phyloP scores from a whole-genome alignment of 2,113 vertebrate genomes.

The Bufo gargarizans region DNA sequence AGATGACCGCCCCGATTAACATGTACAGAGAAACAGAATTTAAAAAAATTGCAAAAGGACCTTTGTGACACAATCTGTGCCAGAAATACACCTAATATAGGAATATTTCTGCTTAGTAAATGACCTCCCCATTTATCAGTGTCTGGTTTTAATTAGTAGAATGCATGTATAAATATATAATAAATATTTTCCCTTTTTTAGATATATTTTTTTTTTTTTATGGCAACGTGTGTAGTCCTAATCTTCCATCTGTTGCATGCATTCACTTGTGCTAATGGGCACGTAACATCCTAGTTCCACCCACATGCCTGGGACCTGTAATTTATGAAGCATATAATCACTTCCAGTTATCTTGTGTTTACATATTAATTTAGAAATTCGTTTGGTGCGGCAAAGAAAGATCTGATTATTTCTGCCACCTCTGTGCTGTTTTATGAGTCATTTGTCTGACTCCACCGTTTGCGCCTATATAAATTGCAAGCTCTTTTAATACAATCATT shows the following conservation, averaged over 20 bases:
- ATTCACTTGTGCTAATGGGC: background rate
- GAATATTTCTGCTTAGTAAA: too few relatives aligned
- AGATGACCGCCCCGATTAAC: too few relatives aligned
- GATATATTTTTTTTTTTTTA: background rate
- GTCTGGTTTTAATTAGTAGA: too few relatives aligned
- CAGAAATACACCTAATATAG: too few relatives aligned
- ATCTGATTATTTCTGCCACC: background rate
- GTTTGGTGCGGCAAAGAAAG: background rate
- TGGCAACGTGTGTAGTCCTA: background rate
- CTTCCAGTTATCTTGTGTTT: slow-evolving; percentile 24
- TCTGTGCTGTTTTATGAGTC: background rate
- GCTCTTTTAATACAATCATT: slow-evolving; percentile 2
- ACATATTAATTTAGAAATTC: slow-evolving; percentile 20
- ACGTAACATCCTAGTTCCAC: background rate
- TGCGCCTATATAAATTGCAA: background rate
- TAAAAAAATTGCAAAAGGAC: too few relatives aligned
- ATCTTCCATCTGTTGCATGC: background rate
- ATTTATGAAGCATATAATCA: background rate
- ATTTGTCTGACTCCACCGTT: background rate
- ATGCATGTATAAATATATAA: too few relatives aligned
- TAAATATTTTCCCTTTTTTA: too few relatives aligned
- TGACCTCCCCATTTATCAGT: too few relatives aligned
- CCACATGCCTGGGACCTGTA: background rate
- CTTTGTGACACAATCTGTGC: too few relatives aligned
- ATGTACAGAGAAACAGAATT: too few relatives aligned